Base-by-base conservation (phyloP, 1,140 invertebrate genomes). In the Drosophila nikananu region DNA sequence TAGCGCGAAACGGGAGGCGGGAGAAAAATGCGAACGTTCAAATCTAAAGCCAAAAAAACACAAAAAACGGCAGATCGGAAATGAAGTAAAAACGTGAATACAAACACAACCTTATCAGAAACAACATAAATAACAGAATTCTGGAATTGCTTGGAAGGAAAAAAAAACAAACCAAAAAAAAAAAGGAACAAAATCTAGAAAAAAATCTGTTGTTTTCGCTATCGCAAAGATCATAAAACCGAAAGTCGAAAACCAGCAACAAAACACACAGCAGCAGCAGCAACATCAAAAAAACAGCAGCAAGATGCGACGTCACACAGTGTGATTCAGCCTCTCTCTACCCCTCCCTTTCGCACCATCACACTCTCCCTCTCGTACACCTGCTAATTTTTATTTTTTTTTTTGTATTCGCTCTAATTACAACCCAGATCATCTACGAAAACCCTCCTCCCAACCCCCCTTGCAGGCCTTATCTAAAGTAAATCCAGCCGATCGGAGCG, bases 331-430 rank as follows among this genome's bases (percentile, higher is more conserved):
- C 6, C 41, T 30, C 42, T 64, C 72, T 58, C 27, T 32, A 21
- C 21, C 10, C 48, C 42, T 55, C 27, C 19, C 42, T n/a, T 44
- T 44, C 3, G 32, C 46, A 58, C 30, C 17, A 23, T 39, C 21
- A 19, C 30, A 39, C 32, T 41, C 32, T 25, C 39, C 49, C 60
- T 42, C 30, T 27, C 67, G 27, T 15, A 35, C 60, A 87, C 61
- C 81, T 87, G 84, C 59, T 81, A 89, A 89, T 87, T 68, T 83
- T 68, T 30, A 0, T 30, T 55, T 12, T 35, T 35, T 54, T 71
- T 57, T 39, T 73, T 66, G 77, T 79, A 72, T 64, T 65, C 70
- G 70, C 83, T 86, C 83, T 86, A 86, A 86, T 86, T 86, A 73
- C 66, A 73, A 73, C 54, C 42, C 54, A 73, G 70, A 73, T 73